Evolutionary conservation across 2,888 invertebrate genomes (phyloP), one percentile per base, ranked within the genome.

Genomic region (Liodrosophila aerea): DNA sequence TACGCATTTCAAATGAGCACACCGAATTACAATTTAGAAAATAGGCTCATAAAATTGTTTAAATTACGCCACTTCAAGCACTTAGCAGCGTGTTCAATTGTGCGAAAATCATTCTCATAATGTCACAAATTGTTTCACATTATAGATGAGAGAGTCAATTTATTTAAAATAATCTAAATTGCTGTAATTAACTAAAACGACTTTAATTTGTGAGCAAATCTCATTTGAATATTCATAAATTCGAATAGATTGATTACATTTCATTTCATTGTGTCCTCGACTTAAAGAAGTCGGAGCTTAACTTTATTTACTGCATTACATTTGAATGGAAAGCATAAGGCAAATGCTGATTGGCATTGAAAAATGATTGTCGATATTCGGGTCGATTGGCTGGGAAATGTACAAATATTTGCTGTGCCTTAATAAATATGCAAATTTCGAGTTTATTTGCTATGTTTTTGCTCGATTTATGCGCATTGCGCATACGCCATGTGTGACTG

Each of bases 321-420:
- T 22, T 22, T 2, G 5, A 13, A 29, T 49, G 29, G 16, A 40
- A 16, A 13, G 15, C 30, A 47, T 51, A 39, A 47, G 56, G 46
- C 47, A 58, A 52, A 57, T 47, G 34, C 33, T 49, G 69, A 84
- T 68, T 69, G 74, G 72, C 73, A 73, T 66, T 84, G 74, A 86
- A 59, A 77, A 75, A 76, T 82, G 64, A 63, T 68, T 67, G 61
- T 44, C 46, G 41, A 44, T 47, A 36, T 64, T 49, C 62, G 49
- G 39, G 45, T 31, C 34, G 15, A 22, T 33, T 30, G 49, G 56
- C 37, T 30, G 33, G 33, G 8, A 45, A 37, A 57, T 64, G 62
- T 59, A 62, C 57, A 59, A 51, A 73, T 65, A 59, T 57, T 59
- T 49, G 30, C 13, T 39, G 40, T 11, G 37, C 16, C 34, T 31